Evolutionary conservation across 2,113 vertebrate genomes (phyloP), one percentile per base, ranked within the genome.

Genomic region (Tyrannus savana): DNA sequence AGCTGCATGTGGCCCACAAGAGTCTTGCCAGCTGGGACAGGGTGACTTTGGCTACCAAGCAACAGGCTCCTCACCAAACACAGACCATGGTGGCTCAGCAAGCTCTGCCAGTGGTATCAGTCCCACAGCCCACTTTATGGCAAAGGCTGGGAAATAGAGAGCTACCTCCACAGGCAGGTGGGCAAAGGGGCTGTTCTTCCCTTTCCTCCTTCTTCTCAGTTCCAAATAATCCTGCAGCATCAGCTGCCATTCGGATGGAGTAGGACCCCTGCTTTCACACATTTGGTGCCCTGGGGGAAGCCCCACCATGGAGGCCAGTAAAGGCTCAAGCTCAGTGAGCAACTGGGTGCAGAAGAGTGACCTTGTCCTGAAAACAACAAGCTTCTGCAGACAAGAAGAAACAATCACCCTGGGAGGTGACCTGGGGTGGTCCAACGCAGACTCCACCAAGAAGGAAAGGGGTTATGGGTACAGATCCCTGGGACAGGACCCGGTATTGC

Each of bases 1-100:
- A 47, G 44, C 22, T 25, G 19, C 4, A 22, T 7, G 27, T 35
- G n/a, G 52, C 52, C 33, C 3, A 1, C 1, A 3, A 31, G 49
- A 7, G 1, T 14, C 2, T 1, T 1, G 3, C 4, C 59, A 41
- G 19, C 21, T 1, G 1, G 23, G 50, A 55, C 5, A 6, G 12
- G 27, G 41, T 1, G 10, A 49, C n/a, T 75, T 63, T 39, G 35
- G 33, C 47, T 62, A 33, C 64, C 35, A 39, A 28, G 47, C 0
- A 1, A n/a, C 47, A 49, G 33, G 21, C 42, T 68, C 55, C 55
- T 79, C 12, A 19, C 37, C 47, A n/a, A 12, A 46, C 35, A 52
- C 31, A 53, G 6, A 58, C 37, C 25, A 7, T 0, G 6, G 42
- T 6, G 25, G 53, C 59, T 73, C 52, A n/a, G 47, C 33, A 52